Base-by-base conservation (phyloP, 2,888 invertebrate species). In the Caenorhabditis sp. region DNA sequence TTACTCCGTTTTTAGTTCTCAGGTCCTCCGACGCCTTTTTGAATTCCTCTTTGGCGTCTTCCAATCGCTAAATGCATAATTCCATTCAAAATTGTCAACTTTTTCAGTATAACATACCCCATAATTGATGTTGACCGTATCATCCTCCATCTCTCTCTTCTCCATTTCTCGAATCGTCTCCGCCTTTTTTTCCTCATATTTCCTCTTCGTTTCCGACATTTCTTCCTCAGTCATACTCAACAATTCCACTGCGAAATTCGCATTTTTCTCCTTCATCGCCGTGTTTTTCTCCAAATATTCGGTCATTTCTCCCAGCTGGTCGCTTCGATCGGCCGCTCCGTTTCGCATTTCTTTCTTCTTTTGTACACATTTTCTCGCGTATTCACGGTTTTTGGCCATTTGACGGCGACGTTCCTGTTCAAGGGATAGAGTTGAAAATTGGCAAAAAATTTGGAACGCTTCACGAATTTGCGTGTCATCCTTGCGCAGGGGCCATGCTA, bases 401-500 rank as follows among this genome's bases (percentile, higher is more conserved):
- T 76, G 76, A 15, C 60, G 67, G n/a, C 35, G 67, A 5, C 76
- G 76, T 32, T 76, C 76, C 67, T 74, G 51, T 32, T n/a, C n/a
- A n/a, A 6, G 32, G 9, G 9, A 15, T 15, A 40, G 37, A 40
- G 53, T 24, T n/a, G 37, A 40, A 47, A 47, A 6, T 47, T 5
- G 47, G 32, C 84, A 88, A 92, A 92, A 92, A 92, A 92, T 94
- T 94, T 94, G 94, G 94, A 95, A 95, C 95, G 95, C 95, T 95
- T 95, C 95, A 95, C 95, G 95, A 95, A 95, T 95, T 95, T 95
- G 95, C 95, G 95, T 95, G 95, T 95, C 95, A 95, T 95, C 95
- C 95, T 95, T 95, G 95, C 95, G 95, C 95, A 95, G 95, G 95
- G 95, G 95, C 95, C 95, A 95, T 95, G 95, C 95, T 95, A 95